Percentiles rank a stretch among this genome's conserved stretches.
Evolutionary conservation across 2,888 invertebrate species (phyloP).

Genomic region (Caenorhabditis imperialis): DNA sequence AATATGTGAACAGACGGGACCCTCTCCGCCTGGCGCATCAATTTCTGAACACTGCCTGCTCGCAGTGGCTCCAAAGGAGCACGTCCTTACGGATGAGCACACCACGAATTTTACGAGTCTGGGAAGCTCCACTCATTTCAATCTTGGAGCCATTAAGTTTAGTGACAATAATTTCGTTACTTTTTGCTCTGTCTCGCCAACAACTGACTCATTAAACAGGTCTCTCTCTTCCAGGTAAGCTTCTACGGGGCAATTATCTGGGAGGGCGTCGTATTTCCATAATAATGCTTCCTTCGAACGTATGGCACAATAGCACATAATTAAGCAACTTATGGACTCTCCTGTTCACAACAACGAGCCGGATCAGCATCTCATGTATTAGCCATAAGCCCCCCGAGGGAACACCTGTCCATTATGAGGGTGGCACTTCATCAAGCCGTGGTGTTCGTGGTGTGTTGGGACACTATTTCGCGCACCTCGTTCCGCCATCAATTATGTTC

Average conservation of each 20-base stretch:
- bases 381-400: conserved; percentile 30
- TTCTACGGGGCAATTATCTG: conserved; percentile 23
- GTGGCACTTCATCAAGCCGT: conserved; percentile 8
- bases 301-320: conserved; percentile 51
- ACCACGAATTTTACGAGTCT: background rate
- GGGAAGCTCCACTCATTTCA: too few species aligned
- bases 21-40: conserved; percentile 29
- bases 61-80: conserved; percentile 4
- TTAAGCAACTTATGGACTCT: conserved; percentile 46
- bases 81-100: background rate
- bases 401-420: conserved; percentile 46
- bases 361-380: conserved; percentile 44
- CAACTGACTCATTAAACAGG: background rate
- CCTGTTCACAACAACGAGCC: conserved; percentile 20
- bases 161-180: conserved; percentile 2
- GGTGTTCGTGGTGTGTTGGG: conserved; percentile 4
- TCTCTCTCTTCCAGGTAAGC: conserved; percentile 16
- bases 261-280: conserved; percentile 38
- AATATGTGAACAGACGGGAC: conserved; percentile 48
- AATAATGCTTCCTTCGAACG: conserved; percentile 23
- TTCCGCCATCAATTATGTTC: conserved; percentile 42
- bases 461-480: conserved; percentile 11
- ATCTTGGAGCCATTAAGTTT: background rate
- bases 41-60: conserved; percentile 23
- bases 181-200: background rate